Conservation (phyloP, 1,140 invertebrate species). For the Aporrectodea caliginosa region DNA sequence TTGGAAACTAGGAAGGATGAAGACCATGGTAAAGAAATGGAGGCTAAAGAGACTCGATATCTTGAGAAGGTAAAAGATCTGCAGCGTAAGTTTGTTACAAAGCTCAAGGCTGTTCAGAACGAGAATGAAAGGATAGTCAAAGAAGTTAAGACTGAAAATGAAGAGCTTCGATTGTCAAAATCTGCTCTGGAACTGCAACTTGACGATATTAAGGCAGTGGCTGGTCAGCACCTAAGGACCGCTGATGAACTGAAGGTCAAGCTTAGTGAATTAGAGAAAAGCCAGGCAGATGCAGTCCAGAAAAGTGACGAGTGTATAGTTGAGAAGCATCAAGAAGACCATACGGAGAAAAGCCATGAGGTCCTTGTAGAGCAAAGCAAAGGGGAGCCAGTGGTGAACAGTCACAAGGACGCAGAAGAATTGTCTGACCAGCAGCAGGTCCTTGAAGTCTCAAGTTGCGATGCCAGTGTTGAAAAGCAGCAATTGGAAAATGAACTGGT, state of each 20-base stretch:
- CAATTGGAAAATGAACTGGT: constrained; percentile 5
- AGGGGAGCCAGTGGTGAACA: too few relatives aligned
- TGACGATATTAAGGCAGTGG: constrained; percentile 50
- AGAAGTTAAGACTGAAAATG: neutral
- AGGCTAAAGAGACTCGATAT: neutral
- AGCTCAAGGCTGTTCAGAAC: constrained; percentile 11
- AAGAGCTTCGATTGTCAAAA: neutral
- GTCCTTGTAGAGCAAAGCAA: neutral
- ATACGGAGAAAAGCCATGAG: constrained; percentile 35
- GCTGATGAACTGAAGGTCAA: constrained; percentile 42
- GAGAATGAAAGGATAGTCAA: constrained; percentile 9
- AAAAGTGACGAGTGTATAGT: too few relatives aligned
- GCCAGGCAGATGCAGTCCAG: too few relatives aligned
- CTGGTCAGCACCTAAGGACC: constrained; percentile 41
- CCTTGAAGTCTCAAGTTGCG: neutral
- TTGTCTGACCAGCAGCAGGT: neutral
- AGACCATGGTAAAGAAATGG: neutral
- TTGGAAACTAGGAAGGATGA: neutral
- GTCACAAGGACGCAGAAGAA: neutral
- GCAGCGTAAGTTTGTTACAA: neutral
- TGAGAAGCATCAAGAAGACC: too few relatives aligned
- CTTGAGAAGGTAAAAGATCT: neutral
- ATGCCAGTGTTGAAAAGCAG: neutral
- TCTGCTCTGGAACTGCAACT: constrained; percentile 53
- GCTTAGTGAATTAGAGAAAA: constrained; percentile 25